Conservation (phyloP, 2,888 invertebrate species). For the Ferrisia virgata region DNA sequence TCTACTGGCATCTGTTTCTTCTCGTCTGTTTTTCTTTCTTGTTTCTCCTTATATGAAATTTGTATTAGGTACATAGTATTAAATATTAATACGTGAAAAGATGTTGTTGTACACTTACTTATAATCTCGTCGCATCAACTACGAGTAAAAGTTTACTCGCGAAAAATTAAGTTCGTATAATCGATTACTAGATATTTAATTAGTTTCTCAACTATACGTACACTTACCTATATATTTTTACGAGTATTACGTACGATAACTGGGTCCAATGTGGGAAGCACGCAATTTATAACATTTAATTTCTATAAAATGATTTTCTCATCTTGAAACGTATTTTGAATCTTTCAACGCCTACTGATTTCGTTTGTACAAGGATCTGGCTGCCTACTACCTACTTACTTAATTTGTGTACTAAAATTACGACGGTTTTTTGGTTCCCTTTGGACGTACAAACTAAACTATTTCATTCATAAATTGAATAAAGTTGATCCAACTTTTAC, state of each 20-base stretch:
- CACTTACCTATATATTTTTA: background rate
- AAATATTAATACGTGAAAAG: background rate
- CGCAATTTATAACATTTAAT: background rate
- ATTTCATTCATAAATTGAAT: background rate
- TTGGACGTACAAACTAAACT: background rate
- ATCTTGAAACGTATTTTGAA: background rate
- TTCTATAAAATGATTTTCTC: background rate
- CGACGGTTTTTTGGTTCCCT: background rate
- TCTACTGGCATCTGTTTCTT: background rate
- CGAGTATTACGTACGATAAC: background rate
- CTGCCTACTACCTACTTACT: too few species aligned
- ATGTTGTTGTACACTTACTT: background rate
- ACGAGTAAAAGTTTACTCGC: too few species aligned
- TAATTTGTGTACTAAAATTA: background rate
- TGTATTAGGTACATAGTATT: background rate
- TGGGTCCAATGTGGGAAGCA: background rate
- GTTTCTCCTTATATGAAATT: background rate
- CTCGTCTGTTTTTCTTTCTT: background rate
- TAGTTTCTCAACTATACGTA: background rate
- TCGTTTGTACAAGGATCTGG: background rate
- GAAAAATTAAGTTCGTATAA: background rate
- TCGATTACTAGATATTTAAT: background rate
- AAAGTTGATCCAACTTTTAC: background rate
- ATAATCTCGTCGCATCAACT: too few species aligned
- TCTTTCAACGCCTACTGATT: background rate